Percentiles rank a stretch among this genome's conserved stretches.
Conservation (phyloP, 2,888 invertebrate species). For the Hololepta plana region DNA sequence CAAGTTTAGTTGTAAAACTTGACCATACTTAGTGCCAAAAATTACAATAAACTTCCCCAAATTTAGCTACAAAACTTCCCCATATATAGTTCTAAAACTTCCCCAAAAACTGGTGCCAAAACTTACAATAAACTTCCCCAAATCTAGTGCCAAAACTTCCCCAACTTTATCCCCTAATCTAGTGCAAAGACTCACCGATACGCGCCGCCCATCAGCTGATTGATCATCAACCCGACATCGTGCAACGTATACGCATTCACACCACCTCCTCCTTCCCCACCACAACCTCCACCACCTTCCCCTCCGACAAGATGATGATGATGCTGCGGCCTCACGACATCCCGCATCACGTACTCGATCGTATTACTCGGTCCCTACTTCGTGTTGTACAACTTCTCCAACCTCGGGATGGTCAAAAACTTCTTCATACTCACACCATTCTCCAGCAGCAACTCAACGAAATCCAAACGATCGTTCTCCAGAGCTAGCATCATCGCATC, state of each 20-base stretch:
- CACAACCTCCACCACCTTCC: too few relatives aligned
- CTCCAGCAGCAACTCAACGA: constrained; percentile 89
- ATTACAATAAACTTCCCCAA: too few relatives aligned
- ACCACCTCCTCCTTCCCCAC: too few relatives aligned
- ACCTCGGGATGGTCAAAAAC: constrained; percentile 84
- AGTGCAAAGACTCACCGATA: constrained; percentile 45
- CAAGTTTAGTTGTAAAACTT: too few relatives aligned
- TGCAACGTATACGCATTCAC: constrained; percentile 89
- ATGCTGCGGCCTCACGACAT: constrained; percentile 77
- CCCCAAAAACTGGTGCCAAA: too few relatives aligned
- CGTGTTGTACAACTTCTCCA: constrained; percentile 94
- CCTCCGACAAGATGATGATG: constrained; percentile 74
- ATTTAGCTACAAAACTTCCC: too few relatives aligned
- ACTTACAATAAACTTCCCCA: too few relatives aligned
- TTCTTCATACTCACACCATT: constrained; percentile 97
- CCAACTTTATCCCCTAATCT: too few relatives aligned
- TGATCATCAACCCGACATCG: constrained; percentile 91
- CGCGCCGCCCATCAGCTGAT: constrained; percentile 96
- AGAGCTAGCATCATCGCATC: too few relatives aligned
- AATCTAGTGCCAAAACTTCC: too few relatives aligned
- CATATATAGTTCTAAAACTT: too few relatives aligned
- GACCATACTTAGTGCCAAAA: too few relatives aligned
- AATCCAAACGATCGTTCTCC: constrained; percentile 91
- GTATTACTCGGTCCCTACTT: constrained; percentile 92
- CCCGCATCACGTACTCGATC: constrained; percentile 73